Percentiles rank a stretch among this genome's conserved stretches.
These are phyloP conservation scores for Coptotermes formosanus DNA, from an alignment of 1,140 invertebrate genomes.

Conservation along the genomic window DNA sequence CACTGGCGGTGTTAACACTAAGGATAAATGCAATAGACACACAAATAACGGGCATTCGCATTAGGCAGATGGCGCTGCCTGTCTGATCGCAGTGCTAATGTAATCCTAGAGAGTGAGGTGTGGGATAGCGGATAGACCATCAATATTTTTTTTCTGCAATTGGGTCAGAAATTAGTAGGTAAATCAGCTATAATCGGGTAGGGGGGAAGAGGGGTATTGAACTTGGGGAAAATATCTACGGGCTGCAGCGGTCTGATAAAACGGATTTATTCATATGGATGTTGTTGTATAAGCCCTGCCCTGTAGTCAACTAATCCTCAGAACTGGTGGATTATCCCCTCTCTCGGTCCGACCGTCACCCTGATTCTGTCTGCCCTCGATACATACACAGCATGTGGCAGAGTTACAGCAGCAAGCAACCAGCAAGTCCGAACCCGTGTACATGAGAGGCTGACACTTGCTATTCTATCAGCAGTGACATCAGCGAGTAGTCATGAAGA, in stretches of 20 bases:
- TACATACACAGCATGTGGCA: neutral
- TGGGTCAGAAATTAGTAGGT: slow-evolving; percentile 15
- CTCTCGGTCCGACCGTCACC: neutral
- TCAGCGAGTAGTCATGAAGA: too few species aligned
- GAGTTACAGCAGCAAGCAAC: neutral
- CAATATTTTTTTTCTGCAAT: neutral
- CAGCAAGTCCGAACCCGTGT: neutral
- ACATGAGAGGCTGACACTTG: neutral
- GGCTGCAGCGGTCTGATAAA: slow-evolving; percentile 12
- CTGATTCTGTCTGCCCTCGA: slow-evolving; percentile 11
- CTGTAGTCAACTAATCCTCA: slow-evolving; percentile 15
- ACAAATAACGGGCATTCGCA: neutral
- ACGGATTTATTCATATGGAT: slow-evolving; percentile 17
- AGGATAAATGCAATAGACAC: neutral
- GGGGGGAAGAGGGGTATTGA: neutral
- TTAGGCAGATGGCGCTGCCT: neutral
- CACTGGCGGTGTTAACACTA: neutral
- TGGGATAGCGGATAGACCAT: neutral
- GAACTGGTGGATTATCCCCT: neutral
- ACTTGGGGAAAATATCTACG: neutral
- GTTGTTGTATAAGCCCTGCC: slow-evolving; percentile 1
- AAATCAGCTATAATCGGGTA: slow-evolving; percentile 3
- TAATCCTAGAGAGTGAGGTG: neutral
- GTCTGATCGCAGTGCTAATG: neutral
- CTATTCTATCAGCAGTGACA: too few species aligned